Base-by-base conservation (phyloP, 2,113 vertebrate genomes). In the Anthoscopus minutus region DNA sequence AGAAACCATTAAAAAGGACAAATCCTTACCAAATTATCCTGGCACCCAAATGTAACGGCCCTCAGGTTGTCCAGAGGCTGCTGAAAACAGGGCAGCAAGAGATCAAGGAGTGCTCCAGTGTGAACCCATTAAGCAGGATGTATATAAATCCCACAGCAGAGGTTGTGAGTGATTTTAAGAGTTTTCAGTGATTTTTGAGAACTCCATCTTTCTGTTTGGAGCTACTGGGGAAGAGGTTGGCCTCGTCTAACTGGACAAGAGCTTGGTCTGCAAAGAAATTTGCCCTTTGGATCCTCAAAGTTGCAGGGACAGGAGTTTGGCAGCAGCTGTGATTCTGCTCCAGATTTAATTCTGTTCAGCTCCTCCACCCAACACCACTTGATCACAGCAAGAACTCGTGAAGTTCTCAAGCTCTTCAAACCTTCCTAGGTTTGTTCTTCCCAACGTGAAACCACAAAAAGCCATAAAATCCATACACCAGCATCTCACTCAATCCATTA, bases 1-100 rank as follows among this genome's bases (percentile, higher is more conserved):
- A 94, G 84, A 85, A 95, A 89, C 78, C 50, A 92, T 89, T 92
- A 76, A 72, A 95, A 94, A 80, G 78, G 70, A 37, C 86, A 97
- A 96, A 96, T 96, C 91, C 95, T 87, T 8, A 24, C 72, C 56
- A 91, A 86, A 84, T 78, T 88, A 62, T 47, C 78, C 44, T 60
- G 86, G 94, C 64, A 65, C 25, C 61, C n/a, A 85, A 86, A 74
- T 6, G 35, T 37, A 79, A 8, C 0, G 0, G 81, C 31, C 78
- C 40, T 40, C 73, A 58, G 48, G 23, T 57, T 74, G 73, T 47
- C 83, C 80, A 85, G 67, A 65, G 40, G 53, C 86, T 79, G 86
- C 84, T 85, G 78, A 89, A 94, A 94, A 85, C 94, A 94, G 78
- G 89, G 84, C 87, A 93, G 71, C 38, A 35, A 65, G 87, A 91